phyloP scores from a whole-genome alignment of 1,140 invertebrate species.

The Lanistes nyassanus region DNA sequence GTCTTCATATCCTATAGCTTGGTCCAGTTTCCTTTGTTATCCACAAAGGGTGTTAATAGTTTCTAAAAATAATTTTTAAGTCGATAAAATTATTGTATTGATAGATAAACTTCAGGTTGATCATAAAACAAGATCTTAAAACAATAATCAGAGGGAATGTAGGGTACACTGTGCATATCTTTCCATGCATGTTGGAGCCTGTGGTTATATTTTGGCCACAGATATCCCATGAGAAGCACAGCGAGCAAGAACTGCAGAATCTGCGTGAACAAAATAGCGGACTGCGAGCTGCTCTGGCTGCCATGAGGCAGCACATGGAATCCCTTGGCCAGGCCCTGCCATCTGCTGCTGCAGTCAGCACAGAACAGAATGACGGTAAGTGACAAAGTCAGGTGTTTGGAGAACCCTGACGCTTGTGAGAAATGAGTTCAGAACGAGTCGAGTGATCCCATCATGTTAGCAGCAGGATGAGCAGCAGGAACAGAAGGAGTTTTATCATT shows the following conservation, averaged over 20 bases:
- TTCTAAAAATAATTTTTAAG: no score
- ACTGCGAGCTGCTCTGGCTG: constrained; percentile 52
- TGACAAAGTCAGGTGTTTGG: background rate
- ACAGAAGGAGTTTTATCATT: background rate
- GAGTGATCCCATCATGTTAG: background rate
- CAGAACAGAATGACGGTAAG: background rate
- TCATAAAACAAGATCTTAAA: no score
- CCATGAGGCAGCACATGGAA: constrained; percentile 66
- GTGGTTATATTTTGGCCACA: constrained; percentile 4
- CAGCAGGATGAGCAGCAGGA: background rate
- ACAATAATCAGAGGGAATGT: no score
- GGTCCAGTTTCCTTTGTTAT: no score
- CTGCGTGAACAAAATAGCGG: constrained; percentile 58
- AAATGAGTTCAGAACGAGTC: background rate
- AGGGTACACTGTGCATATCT: no score
- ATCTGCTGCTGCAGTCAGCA: background rate
- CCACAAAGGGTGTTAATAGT: no score
- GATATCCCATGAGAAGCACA: constrained; percentile 22
- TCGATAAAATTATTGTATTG: no score
- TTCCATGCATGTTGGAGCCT: no score
- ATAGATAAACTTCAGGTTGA: no score
- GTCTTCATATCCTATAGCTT: no score
- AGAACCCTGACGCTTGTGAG: background rate
- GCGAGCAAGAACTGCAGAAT: constrained; percentile 29
- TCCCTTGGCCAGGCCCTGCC: constrained; percentile 50